Conservation (phyloP, 2,113 vertebrate species). For the Zapus hudsonius region DNA sequence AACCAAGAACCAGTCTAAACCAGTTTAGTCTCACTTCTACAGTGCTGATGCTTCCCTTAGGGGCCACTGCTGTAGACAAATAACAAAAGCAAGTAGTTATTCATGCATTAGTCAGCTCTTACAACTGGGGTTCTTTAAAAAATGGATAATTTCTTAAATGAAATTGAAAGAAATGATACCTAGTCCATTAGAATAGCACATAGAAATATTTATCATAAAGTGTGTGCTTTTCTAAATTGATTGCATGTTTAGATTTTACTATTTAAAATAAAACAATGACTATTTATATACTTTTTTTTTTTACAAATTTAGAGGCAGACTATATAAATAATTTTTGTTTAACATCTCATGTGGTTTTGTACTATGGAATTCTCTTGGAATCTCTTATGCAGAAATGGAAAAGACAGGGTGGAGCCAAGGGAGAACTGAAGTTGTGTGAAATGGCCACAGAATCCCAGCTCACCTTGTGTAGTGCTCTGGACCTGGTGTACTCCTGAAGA, state of each 20-base stretch:
- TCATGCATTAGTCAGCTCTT: not conserved
- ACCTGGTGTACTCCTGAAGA: not conserved
- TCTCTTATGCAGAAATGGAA: not conserved
- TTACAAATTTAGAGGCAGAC: not conserved
- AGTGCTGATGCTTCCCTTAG: not conserved
- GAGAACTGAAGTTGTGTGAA: not conserved
- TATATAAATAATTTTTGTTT: not conserved
- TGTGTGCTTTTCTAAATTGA: not conserved
- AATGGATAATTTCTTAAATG: not conserved
- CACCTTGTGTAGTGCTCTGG: not conserved
- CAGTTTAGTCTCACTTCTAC: not conserved
- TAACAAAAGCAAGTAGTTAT: not conserved
- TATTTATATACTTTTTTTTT: constrained; percentile 14
- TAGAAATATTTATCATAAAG: not conserved
- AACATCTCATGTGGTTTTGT: not conserved
- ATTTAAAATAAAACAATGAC: not conserved
- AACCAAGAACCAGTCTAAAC: not conserved
- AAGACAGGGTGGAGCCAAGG: not conserved
- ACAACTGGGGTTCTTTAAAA: not conserved
- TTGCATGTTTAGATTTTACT: not conserved
- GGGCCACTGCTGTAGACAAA: not conserved
- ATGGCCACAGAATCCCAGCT: not conserved
- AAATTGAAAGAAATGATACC: not conserved
- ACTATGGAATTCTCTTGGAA: not conserved
- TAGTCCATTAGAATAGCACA: not conserved